Percentiles rank a stretch among this genome's conserved stretches.
Evolutionary conservation across 2,888 invertebrate species (phyloP).

Genomic region (Nephrotoma appendiculata): DNA sequence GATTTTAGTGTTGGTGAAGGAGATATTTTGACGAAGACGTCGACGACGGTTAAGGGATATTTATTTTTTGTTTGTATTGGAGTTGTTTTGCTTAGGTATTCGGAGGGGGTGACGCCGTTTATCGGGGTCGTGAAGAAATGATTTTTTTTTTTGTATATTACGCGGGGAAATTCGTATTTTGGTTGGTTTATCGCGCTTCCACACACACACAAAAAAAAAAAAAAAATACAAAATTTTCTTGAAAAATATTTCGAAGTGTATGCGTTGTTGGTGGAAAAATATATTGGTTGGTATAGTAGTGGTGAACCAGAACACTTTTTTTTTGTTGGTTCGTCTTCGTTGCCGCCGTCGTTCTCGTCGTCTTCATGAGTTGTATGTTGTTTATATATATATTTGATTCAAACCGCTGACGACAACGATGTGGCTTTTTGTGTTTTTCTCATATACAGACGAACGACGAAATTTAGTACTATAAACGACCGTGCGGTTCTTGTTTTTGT

Average conservation of each 20-base stretch:
- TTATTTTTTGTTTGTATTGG: background rate
- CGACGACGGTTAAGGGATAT: background rate
- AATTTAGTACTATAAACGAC: background rate
- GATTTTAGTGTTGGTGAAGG: background rate
- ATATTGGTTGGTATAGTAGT: background rate
- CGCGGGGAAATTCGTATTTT: background rate
- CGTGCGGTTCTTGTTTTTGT: background rate
- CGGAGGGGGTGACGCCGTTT: background rate
- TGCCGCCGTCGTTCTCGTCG: too few relatives aligned
- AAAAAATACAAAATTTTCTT: background rate
- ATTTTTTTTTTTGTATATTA: background rate
- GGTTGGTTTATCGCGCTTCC: background rate
- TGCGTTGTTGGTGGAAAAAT: background rate
- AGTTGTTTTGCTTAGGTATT: background rate
- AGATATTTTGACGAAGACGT: background rate
- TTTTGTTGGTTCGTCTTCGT: background rate
- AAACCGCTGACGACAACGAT: conserved; percentile 5
- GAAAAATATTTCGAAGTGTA: background rate
- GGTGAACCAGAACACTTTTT: background rate
- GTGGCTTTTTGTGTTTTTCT: background rate
- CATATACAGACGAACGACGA: background rate
- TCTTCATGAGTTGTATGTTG: too few relatives aligned
- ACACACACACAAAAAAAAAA: background rate
- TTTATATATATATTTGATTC: background rate
- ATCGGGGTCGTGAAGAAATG: background rate